Evolutionary conservation across 2,113 vertebrate genomes (phyloP), one percentile per base, ranked within the genome.

Genomic region (Dasyprocta punctata): DNA sequence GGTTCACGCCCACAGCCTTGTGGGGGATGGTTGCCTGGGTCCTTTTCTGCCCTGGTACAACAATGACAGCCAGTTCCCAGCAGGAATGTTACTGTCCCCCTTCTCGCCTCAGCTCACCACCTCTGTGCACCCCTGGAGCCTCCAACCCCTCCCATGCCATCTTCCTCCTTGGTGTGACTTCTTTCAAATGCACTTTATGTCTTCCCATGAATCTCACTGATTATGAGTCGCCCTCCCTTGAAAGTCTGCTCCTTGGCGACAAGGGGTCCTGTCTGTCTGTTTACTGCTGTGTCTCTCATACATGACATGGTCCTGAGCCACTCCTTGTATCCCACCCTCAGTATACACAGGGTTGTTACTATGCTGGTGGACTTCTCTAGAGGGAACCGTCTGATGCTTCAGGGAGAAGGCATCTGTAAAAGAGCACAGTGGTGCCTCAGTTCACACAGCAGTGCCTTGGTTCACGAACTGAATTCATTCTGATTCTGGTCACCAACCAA

Each of bases 181-280:
- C 26, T 20, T 91, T 30, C 24, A 41, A 41, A 36, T 26, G 16
- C 13, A 36, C 71, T 86, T 30, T 28, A 0, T 44, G 38, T 78
- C 69, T 49, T 28, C 52, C 38, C 61, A 19, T 71, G 12, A 28
- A 10, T 87, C 73, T 41, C 44, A 5, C 16, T 36, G 20, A 28
- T n/a, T 12, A 16, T 24, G 28, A 36, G 36, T 41, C 52, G 0
- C 54, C 22, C 52, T 52, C 71, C 58, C 28, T 63, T 30, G 28
- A 44, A 75, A 0, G 0, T 8, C 56, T 24, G 52, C 12, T 41
- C 14, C 63, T 36, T 7, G 41, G 60, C 7, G 52, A 12, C 14
- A 12, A 8, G 38, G 17, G 33, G 17, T 12, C 36, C 17, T 9
- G 36, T 83, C 17, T 9, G 36, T 83, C 13, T 54, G 41, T 38